Conservation (phyloP, 2,888 invertebrate species). For the Salticus scenicus region DNA sequence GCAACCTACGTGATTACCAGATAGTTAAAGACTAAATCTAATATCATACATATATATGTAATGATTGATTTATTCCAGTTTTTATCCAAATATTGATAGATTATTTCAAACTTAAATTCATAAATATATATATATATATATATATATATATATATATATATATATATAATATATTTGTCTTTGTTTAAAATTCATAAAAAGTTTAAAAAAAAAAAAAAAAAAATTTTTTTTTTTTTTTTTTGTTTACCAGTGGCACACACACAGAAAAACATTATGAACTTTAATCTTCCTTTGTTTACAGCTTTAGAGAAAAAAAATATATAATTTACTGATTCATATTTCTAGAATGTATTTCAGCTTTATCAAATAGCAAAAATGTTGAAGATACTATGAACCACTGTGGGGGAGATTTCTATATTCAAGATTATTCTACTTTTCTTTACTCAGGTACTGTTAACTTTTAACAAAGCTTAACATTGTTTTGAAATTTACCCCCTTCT, state of each 20-base stretch:
- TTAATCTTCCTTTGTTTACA: not conserved
- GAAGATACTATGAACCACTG: constrained; percentile 16
- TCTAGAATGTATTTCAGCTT: constrained; percentile 13
- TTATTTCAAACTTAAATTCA: too few relatives aligned
- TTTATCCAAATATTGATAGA: too few relatives aligned
- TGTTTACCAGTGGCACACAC: not conserved
- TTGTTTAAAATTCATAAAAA: too few relatives aligned
- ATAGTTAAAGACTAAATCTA: too few relatives aligned
- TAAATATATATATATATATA: too few relatives aligned
- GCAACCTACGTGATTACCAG: too few relatives aligned
- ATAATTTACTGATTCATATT: constrained; percentile 23
- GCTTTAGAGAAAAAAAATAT: not conserved
- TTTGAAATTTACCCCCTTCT: not conserved
- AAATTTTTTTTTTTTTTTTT: not conserved
- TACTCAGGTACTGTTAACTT: constrained; percentile 18
- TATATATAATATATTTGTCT: too few relatives aligned
- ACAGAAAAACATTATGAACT: not conserved
- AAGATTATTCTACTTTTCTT: constrained; percentile 7
- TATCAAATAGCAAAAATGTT: constrained; percentile 14
- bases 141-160: too few relatives aligned
- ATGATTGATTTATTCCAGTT: too few relatives aligned
- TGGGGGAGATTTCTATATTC: constrained; percentile 5
- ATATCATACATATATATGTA: too few relatives aligned
- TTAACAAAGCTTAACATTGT: not conserved
- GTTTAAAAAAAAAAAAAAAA: too few relatives aligned